phyloP scores from a whole-genome alignment of 2,113 vertebrate species.

The Hypocryptadius cinnamomeus region DNA sequence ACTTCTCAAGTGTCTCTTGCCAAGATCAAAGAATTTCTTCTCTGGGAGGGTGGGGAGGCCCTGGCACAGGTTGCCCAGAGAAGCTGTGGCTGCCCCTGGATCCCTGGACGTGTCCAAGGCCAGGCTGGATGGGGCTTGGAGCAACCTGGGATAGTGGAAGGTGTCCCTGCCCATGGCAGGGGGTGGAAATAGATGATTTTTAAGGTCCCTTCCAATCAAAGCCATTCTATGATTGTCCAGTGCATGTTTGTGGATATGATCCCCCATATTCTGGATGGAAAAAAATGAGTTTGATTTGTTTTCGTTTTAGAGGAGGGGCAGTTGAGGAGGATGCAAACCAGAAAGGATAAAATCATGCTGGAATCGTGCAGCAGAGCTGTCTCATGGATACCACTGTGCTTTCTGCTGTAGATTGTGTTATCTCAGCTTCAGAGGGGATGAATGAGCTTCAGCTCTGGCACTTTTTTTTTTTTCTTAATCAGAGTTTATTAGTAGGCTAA shows the following conservation, averaged over 20 bases:
- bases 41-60: background rate
- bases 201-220: background rate
- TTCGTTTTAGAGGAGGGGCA: background rate
- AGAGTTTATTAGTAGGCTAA: background rate
- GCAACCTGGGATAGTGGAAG: rapidly evolving
- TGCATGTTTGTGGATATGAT: background rate
- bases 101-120: background rate
- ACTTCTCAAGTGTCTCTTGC: background rate
- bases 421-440: background rate
- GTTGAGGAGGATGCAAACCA: background rate
- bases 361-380: background rate
- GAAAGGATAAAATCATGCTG: background rate
- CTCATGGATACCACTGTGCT: background rate
- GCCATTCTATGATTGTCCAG: background rate
- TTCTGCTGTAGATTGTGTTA: background rate
- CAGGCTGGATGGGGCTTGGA: rapidly evolving
- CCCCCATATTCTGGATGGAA: too few species aligned
- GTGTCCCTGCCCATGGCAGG: background rate
- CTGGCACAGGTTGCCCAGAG: background rate
- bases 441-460: background rate
- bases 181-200: background rate
- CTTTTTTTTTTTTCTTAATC: background rate
- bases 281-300: background rate
- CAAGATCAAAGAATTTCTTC: background rate
- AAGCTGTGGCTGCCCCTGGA: background rate